Evolutionary conservation across 2,113 vertebrate species (phyloP).

Genomic region (Elgaria multicarinata): DNA sequence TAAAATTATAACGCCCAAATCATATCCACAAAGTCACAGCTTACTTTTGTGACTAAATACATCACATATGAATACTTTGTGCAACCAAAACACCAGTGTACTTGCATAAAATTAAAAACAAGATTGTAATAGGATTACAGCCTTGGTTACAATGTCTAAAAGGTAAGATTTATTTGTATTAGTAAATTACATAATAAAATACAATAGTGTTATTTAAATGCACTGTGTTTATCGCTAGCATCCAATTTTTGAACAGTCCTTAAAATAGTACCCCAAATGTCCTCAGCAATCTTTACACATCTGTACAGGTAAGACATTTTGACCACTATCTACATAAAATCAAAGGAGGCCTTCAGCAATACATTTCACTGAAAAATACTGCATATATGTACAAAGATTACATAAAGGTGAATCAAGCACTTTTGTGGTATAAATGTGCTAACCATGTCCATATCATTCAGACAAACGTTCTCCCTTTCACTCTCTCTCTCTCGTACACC

Average conservation of each 20-base stretch:
- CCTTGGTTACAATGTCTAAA: constrained; percentile 82
- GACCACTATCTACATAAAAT: constrained; percentile 87
- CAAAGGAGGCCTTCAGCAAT: constrained; percentile 80
- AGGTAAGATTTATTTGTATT: constrained; percentile 82
- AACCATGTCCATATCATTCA: constrained; percentile 80
- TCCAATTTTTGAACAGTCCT: constrained; percentile 76
- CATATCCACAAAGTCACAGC: constrained; percentile 78
- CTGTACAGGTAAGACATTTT: constrained; percentile 86
- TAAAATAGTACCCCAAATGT: constrained; percentile 79
- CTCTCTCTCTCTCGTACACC: constrained; percentile 79
- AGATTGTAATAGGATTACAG: constrained; percentile 83
- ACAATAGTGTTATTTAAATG: constrained; percentile 83
- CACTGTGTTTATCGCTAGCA: constrained; percentile 73
- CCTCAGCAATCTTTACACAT: constrained; percentile 82
- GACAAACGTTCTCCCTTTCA: constrained; percentile 60
- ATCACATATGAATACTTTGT: constrained; percentile 86
- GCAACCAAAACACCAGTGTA: constrained; percentile 98
- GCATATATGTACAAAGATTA: constrained; percentile 97
- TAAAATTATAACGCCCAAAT: constrained; percentile 71
- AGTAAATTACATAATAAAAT: constrained; percentile 85
- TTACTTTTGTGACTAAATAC: constrained; percentile 82
- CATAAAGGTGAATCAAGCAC: constrained; percentile 91
- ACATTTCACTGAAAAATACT: constrained; percentile 85
- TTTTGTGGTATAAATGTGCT: constrained; percentile 82
- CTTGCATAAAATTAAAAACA: constrained; percentile 86